These are phyloP conservation scores for Chaetogeoica ovagalla DNA, from an alignment of 2,888 invertebrate genomes.

Conservation along the genomic window DNA sequence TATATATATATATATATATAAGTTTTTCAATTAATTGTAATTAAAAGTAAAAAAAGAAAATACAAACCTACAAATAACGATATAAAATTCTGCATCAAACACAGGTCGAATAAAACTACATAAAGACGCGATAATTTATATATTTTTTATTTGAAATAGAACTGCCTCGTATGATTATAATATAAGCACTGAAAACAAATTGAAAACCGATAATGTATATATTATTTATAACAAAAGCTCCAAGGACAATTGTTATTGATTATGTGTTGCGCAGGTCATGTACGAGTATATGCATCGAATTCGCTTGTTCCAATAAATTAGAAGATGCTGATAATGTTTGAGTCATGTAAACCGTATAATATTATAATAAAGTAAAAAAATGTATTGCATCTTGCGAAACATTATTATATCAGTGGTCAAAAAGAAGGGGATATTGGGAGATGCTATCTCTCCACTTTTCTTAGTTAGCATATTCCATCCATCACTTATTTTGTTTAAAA, in stretches of 20 bases:
- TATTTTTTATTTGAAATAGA: neutral
- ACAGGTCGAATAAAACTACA: too few relatives aligned
- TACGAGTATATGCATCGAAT: neutral
- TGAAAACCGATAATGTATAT: neutral
- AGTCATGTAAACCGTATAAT: neutral
- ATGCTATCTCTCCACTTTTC: too few relatives aligned
- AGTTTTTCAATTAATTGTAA: neutral
- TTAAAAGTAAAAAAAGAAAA: neutral
- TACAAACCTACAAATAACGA: neutral
- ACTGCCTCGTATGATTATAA: neutral
- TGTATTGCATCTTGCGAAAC: neutral
- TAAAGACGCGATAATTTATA: too few relatives aligned
- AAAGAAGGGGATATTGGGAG: too few relatives aligned
- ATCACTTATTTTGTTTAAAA: too few relatives aligned
- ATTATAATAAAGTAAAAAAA: too few relatives aligned
- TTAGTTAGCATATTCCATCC: too few relatives aligned
- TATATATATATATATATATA: neutral
- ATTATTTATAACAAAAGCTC: neutral
- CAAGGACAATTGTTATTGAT: neutral
- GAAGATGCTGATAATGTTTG: neutral
- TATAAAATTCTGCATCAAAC: neutral
- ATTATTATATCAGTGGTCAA: too few relatives aligned
- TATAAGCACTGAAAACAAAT: neutral
- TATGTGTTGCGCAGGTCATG: neutral
- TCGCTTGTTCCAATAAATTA: neutral